Evolutionary conservation across 37 sponge, comb jelly and placozoan species (phyloP), one percentile per base, ranked within the genome.

Genomic region (Oopsacas minuta): DNA sequence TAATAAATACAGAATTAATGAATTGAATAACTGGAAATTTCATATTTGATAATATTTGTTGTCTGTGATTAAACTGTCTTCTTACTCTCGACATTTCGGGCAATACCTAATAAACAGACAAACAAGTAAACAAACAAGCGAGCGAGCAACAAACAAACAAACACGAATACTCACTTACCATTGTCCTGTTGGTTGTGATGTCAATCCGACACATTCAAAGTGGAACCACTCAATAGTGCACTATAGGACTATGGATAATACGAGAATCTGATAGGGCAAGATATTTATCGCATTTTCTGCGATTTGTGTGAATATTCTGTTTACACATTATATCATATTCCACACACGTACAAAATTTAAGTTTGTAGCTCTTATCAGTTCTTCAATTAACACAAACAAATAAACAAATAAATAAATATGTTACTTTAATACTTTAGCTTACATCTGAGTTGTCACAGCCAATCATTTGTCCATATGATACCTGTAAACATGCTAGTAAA

Each of bases 401-500:
- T n/a, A n/a, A n/a, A n/a, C n/a, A n/a, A n/a, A n/a, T n/a, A n/a
- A n/a, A n/a, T n/a, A n/a, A n/a, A n/a, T n/a, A n/a, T n/a, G n/a
- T n/a, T n/a, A n/a, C n/a, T n/a, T n/a, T n/a, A n/a, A n/a, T n/a
- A n/a, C n/a, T n/a, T n/a, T n/a, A n/a, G n/a, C 89, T 89, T 10
- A 89, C 89, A 39, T 94, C 91, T 39, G 82, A 30, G 52, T 94
- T 94, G 81, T 94, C 94, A 84, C 94, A 94, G 23, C 94, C 94
- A 88, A 94, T 91, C 94, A 94, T 94, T 85, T 93, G 91, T 30
- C 94, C 94, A 89, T 88, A 93, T 30, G 94, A 93, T 23, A 90
- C 89, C 89, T 89, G 53, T 0, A 81, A 0, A 87, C 22, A 75
- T 25, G 17, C 53, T 25, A 61, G n/a, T 39, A n/a, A 42, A 42